These are phyloP conservation scores for Hydrolagus colliei DNA, from an alignment of 2,797 vertebrate species.

Conservation along the genomic window DNA sequence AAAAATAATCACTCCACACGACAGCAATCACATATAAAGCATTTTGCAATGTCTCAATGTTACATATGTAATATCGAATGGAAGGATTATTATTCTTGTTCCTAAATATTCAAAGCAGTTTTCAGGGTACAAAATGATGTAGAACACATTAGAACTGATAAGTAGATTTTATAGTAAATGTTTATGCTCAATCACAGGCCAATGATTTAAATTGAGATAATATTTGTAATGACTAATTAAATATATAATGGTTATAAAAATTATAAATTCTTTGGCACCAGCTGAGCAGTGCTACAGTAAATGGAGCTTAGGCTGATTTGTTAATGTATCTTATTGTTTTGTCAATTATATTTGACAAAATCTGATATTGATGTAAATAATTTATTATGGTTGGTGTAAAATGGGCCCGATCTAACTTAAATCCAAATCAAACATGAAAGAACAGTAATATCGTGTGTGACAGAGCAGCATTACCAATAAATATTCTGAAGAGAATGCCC, in stretches of 20 bases:
- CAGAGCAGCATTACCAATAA: not conserved
- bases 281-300: not conserved
- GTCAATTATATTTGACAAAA: constrained; percentile 27
- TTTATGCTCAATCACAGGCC: constrained; percentile 23
- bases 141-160: constrained; percentile 24
- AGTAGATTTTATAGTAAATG: constrained; percentile 19
- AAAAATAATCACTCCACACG: no score
- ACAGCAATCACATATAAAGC: no score
- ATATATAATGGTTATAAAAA: constrained; percentile 24
- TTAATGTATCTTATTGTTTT: constrained; percentile 26
- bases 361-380: constrained; percentile 15
- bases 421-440: constrained; percentile 18
- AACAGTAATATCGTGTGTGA: not conserved
- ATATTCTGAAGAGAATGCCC: not conserved
- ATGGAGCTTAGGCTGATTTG: not conserved
- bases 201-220: constrained; percentile 27
- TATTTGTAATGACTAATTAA: constrained; percentile 25
- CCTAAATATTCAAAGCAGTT: constrained; percentile 14
- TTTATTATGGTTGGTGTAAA: constrained; percentile 1
- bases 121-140: constrained; percentile 17
- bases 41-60: no score
- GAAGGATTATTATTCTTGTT: not conserved
- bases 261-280: constrained; percentile 4
- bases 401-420: constrained; percentile 17
- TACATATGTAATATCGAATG: not conserved